Percentiles rank a stretch among this genome's conserved stretches.
Evolutionary conservation across 2,113 vertebrate species (phyloP).

Genomic region (Ophiodon elongatus): DNA sequence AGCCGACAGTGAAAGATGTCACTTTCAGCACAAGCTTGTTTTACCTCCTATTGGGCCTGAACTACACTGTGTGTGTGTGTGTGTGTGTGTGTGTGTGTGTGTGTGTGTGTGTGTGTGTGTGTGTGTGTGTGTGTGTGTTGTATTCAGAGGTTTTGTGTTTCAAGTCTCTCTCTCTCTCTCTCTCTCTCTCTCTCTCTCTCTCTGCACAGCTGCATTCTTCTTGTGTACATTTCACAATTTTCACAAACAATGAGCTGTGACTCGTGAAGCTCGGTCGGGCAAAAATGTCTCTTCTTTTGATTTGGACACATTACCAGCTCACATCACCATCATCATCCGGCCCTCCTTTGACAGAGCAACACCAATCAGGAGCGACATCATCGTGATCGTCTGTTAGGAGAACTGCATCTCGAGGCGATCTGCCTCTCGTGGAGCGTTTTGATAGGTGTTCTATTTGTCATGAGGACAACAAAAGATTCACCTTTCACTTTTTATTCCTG

Average conservation of each 20-base stretch:
- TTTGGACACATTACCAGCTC: not conserved
- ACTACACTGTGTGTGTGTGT: conserved; percentile 83
- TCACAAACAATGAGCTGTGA: not conserved
- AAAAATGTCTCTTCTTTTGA: too few relatives aligned
- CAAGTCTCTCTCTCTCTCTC: not conserved
- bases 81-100: conserved; percentile 24
- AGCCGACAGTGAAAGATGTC: conserved; percentile 63
- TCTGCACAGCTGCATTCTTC: not conserved
- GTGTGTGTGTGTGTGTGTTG: not conserved
- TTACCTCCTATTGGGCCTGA: conserved; percentile 52
- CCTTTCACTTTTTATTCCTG: too few relatives aligned
- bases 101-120: conserved; percentile 17
- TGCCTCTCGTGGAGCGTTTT: too few relatives aligned
- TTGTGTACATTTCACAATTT: not conserved
- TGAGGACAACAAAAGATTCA: not conserved
- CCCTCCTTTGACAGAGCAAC: not conserved
- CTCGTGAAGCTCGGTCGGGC: not conserved
- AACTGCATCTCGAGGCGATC: not conserved
- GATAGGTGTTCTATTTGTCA: too few relatives aligned
- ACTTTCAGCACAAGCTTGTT: conserved; percentile 57
- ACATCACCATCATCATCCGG: not conserved
- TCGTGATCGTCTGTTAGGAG: too few relatives aligned
- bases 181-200: not conserved
- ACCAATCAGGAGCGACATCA: not conserved
- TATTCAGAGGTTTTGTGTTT: not conserved